These are phyloP conservation scores for Apamea monoglypha DNA, from an alignment of 2,888 invertebrate genomes.

Conservation along the genomic window DNA sequence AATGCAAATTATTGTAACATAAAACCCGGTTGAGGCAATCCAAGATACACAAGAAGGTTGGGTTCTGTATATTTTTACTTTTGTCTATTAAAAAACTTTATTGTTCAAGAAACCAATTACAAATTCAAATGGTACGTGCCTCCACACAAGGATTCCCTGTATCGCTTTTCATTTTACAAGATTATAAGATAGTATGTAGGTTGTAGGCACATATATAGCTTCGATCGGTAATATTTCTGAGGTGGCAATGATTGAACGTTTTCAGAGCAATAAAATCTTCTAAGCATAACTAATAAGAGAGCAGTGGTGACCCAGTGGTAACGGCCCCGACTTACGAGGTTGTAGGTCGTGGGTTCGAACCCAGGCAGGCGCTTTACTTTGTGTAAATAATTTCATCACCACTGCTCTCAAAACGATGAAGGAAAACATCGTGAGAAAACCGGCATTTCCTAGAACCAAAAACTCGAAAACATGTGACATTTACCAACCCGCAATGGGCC, in stretches of 20 bases:
- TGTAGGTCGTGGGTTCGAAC: too few species aligned
- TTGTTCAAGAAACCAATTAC: background rate
- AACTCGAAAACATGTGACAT: too few species aligned
- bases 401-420: too few species aligned
- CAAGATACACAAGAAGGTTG: constrained; percentile 12
- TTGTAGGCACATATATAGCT: background rate
- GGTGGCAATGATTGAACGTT: background rate
- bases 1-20: constrained; percentile 54
- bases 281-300: background rate
- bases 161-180: background rate
- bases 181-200: background rate
- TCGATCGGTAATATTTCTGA: background rate
- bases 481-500: too few species aligned
- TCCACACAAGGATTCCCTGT: background rate
- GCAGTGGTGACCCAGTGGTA: too few species aligned
- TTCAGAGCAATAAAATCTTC: background rate
- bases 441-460: too few species aligned
- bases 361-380: too few species aligned
- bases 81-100: constrained; percentile 7
- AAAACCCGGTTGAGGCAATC: constrained; percentile 31
- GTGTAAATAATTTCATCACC: too few species aligned
- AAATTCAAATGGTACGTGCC: background rate
- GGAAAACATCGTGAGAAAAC: too few species aligned
- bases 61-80: constrained; percentile 28
- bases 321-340: too few species aligned